Evolutionary conservation across 2,113 vertebrate genomes (phyloP).

Genomic region (Neopipo cinnamomea): DNA sequence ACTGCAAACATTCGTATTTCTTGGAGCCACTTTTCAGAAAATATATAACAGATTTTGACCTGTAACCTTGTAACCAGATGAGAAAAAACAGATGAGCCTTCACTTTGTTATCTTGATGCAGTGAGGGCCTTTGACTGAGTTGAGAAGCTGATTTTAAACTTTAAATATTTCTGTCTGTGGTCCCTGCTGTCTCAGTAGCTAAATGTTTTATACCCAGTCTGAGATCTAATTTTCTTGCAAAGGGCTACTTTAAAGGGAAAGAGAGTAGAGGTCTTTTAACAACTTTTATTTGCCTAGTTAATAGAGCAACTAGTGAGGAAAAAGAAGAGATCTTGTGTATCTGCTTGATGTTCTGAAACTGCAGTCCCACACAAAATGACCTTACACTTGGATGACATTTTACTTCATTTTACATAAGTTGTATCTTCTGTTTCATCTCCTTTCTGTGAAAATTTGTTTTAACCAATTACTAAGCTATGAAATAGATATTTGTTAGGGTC

Average conservation of each 20-base stretch:
- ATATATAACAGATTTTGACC: not conserved
- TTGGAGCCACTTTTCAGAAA: not conserved
- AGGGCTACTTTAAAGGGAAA: not conserved
- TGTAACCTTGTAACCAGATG: not conserved
- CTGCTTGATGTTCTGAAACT: not conserved
- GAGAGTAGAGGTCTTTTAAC: not conserved
- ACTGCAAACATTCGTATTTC: not conserved
- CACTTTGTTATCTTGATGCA: not conserved
- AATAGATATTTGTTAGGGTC: not conserved
- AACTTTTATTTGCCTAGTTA: not conserved
- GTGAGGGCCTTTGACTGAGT: not conserved
- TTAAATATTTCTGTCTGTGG: not conserved
- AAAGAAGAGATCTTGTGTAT: not conserved
- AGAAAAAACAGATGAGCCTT: not conserved
- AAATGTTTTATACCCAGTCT: not conserved
- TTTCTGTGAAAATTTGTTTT: not conserved
- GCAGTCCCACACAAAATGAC: not conserved
- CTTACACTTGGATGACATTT: not conserved
- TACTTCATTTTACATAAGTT: not conserved
- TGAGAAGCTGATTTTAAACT: not conserved
- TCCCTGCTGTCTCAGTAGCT: not conserved
- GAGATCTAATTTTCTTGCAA: not conserved
- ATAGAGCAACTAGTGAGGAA: not conserved
- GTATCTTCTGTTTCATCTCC: not conserved
- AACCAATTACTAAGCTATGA: not conserved